Evolutionary conservation across 64 coral and sea anemone genomes (phyloP), one percentile per base, ranked within the genome.

Genomic region (Catalaphyllia jardinei): DNA sequence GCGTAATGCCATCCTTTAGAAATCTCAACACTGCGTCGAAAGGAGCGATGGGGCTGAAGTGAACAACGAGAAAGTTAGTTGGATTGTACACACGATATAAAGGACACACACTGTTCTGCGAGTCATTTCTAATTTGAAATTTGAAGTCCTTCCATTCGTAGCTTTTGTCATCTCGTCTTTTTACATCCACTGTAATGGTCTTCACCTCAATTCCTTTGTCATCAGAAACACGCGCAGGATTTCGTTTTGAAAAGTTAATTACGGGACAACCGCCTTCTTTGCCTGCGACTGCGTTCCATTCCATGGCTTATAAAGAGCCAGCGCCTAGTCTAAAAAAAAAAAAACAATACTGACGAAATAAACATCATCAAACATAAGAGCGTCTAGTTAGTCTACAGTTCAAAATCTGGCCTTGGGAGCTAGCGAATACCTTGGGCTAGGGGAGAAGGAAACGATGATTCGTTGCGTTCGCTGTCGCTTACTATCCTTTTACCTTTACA

Each of bases 71-170:
- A 77, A 94, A 94, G 62, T 94, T 61, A 27, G 18, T 79, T 54
- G 88, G 74, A 67, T 94, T 31, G 57, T 94, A 80, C 8, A 62
- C 29, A 18, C 88, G 88, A 79, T 87, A 94, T 18, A 94, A 60
- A 55, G 93, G 93, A 11, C 93, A 94, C n/a, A 73, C 25, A 8
- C 29, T 90, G 81, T 79, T 91, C 42, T 76, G 42, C 0, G 82
- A 72, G 27, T 65, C 39, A 38, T 65, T 74, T 82, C 79, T 77
- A 80, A 54, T 52, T 33, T 80, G n/a, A 62, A 87, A 49, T n/a
- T 87, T 87, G 49, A 94, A 94, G 62, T 94, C 93, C 31, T 74
- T 73, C 39, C 67, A 74, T 50, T 49, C 42, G 18, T 88, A 93
- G 29, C 72, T 52, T 61, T 93, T 93, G 28, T 93, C 86, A 16